Base-by-base conservation (phyloP, 2,797 vertebrate species). In the Anabas testudineus region DNA sequence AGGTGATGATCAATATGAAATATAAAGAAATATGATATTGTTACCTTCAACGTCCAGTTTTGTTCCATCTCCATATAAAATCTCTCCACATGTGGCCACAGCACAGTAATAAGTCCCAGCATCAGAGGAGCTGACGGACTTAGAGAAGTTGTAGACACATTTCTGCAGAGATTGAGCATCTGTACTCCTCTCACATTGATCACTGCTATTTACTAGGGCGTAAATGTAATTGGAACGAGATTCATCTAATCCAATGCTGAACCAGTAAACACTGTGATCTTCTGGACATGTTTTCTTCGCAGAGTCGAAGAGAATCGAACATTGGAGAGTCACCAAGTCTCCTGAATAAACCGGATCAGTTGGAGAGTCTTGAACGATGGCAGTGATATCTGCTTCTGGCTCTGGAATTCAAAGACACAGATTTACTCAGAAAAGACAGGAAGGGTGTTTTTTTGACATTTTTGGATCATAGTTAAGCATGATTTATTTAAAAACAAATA, bases 61-160 rank as follows among this genome's bases (percentile, higher is more conserved):
- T 19, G 67, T 47, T 65, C 7, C 0, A 3, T 84, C 68, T 59
- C 0, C 59, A 53, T 55, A 48, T 14, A 1, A 34, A 3, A n/a
- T 76, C 53, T 82, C 14, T 0, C 48, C 85, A 71, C 80, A 83
- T 0, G 67, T 32, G 37, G 61, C 55, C 60, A 71, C 76, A 1
- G 78, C 63, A 70, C 82, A 87, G 76, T 39, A 42, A 51, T 60
- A 73, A 36, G n/a, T 63, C 45, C 46, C 65, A 46, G 32, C 0
- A 28, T 86, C 75, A 75, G 55, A 77, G 49, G 18, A 39, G 66
- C 34, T 78, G 51, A 72, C 0, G 24, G n/a, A n/a, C n/a, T 66
- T 83, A n/a, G 46, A 65, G 67, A 80, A 67, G 26, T 45, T 72
- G 78, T 54, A 76, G 39, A 65, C 1, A 52, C 74, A 82, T 43